A percentile compares a stretch with the other conserved stretches of the same genome.
Conservation (phyloP, 2,797 vertebrate species). For the Pitangus sulphuratus region DNA sequence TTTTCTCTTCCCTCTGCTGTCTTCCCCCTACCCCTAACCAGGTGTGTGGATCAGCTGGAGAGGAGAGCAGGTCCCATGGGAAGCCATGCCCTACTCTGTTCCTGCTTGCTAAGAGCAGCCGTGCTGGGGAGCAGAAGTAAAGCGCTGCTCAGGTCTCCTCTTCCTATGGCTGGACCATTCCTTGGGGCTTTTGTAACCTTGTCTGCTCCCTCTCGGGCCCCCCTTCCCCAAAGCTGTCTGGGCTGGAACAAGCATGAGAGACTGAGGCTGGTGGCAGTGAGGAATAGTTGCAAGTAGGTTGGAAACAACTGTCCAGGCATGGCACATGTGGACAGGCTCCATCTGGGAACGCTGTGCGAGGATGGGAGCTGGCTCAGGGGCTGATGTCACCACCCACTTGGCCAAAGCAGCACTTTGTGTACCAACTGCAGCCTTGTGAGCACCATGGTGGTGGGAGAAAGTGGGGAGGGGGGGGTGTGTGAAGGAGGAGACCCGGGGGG, state of each 20-base stretch:
- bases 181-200: neutral
- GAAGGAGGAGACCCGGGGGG: neutral
- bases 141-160: rapidly evolving
- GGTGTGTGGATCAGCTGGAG: slow-evolving; percentile 7
- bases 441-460: neutral
- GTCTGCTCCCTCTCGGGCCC: neutral
- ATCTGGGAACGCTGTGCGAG: neutral
- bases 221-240: neutral
- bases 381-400: neutral
- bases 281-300: neutral
- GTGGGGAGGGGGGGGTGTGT: neutral
- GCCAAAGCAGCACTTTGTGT: neutral
- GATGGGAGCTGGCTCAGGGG: rapidly evolving
- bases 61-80: neutral
- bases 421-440: neutral
- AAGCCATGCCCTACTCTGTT: slow-evolving; percentile 17
- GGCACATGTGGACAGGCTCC: neutral
- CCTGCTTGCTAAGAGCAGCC: neutral
- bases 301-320: rapidly evolving
- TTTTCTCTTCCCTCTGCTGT: neutral
- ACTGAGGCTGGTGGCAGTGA: neutral
- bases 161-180: neutral
- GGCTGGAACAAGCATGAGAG: rapidly evolving
- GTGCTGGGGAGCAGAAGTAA: neutral
- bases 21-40: neutral